A percentile compares a stretch with the other conserved stretches of the same genome.
Evolutionary conservation across 2,797 vertebrate genomes (phyloP).

Genomic region (Pangasius larnaudii): DNA sequence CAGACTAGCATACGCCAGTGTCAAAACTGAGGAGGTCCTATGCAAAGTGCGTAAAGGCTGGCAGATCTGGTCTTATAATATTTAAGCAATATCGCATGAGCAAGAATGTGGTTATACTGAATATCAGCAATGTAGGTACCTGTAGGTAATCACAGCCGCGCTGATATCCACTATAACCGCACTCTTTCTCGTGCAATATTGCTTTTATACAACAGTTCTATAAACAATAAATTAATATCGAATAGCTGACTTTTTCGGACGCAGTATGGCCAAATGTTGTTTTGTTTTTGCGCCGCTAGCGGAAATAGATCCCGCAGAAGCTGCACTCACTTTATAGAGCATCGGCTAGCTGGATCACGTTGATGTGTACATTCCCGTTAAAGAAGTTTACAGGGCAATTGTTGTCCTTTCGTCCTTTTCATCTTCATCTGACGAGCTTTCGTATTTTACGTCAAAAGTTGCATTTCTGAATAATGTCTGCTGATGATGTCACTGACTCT

Average conservation of each 20-base stretch:
- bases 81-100: neutral
- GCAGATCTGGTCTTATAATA: neutral
- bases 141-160: neutral
- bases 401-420: neutral
- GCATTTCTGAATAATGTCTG: neutral
- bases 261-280: neutral
- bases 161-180: neutral
- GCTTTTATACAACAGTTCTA: neutral
- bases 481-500: neutral
- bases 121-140: neutral
- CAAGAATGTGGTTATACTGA: neutral
- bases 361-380: neutral
- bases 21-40: neutral
- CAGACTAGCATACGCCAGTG: neutral
- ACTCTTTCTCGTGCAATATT: neutral
- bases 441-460: neutral
- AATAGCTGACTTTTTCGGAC: neutral
- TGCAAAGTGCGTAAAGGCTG: neutral
- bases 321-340: neutral
- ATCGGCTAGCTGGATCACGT: neutral
- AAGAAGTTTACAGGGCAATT: neutral
- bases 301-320: neutral
- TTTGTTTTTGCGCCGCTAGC: neutral
- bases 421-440: neutral
- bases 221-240: neutral